Evolutionary conservation across 2,113 vertebrate species (phyloP).

Genomic region (Indicator indicator): DNA sequence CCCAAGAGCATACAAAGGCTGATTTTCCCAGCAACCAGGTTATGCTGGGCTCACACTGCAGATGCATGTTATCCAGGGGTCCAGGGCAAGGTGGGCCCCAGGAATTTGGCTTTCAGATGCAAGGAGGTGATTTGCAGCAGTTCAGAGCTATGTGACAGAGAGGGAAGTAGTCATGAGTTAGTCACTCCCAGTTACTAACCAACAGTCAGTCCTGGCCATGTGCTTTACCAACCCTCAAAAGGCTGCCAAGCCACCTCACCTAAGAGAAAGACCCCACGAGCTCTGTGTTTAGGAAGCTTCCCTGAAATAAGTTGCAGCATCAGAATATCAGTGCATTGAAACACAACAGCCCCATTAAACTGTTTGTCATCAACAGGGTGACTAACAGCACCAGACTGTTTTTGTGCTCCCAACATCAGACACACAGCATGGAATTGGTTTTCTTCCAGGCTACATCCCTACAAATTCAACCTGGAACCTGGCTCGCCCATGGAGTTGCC

Average conservation of each 20-base stretch:
- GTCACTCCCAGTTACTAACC: not conserved
- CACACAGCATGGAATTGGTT: not conserved
- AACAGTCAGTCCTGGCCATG: not conserved
- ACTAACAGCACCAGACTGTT: not conserved
- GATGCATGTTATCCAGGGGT: rapidly evolving
- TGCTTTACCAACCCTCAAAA: not conserved
- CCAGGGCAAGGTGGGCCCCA: not conserved
- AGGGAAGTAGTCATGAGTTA: not conserved
- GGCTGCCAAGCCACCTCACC: not conserved
- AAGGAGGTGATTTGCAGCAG: not conserved
- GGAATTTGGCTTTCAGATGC: not conserved
- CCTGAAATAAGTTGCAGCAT: not conserved
- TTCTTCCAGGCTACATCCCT: not conserved
- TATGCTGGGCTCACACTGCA: not conserved
- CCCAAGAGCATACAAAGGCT: not conserved
- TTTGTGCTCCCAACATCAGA: not conserved
- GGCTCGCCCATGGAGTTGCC: rapidly evolving
- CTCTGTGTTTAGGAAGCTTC: not conserved
- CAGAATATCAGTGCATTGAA: not conserved
- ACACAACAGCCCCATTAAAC: not conserved
- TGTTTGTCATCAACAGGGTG: not conserved
- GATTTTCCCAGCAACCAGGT: not conserved
- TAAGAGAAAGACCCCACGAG: not conserved
- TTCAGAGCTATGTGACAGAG: not conserved
- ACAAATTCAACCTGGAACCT: not conserved